These are phyloP conservation scores for Onychorhynchus coronatus DNA, from an alignment of 2,113 vertebrate genomes.

Conservation along the genomic window DNA sequence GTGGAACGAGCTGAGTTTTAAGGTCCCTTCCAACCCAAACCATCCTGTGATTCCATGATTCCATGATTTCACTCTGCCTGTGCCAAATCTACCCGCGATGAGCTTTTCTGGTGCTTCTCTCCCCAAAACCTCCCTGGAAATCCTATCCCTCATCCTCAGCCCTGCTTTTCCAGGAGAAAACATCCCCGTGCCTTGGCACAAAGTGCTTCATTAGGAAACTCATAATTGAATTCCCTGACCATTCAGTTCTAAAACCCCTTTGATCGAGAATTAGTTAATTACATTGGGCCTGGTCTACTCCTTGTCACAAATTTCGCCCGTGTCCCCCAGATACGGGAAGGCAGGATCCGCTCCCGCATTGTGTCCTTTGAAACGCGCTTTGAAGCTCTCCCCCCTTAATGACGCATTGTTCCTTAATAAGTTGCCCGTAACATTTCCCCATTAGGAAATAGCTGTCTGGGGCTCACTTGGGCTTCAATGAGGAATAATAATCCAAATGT, in stretches of 20 bases:
- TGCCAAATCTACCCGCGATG: accelerated
- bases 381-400: slow-evolving; percentile 68
- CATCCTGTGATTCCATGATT: neutral
- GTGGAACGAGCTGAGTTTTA: no score
- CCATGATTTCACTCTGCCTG: accelerated
- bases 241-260: slow-evolving; percentile 65
- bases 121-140: neutral
- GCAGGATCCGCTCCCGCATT: slow-evolving; percentile 2
- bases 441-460: slow-evolving; percentile 58
- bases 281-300: slow-evolving; percentile 45
- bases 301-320: slow-evolving; percentile 54
- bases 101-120: neutral
- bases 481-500: slow-evolving; percentile 57
- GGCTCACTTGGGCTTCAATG: slow-evolving; percentile 16
- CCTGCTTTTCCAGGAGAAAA: neutral
- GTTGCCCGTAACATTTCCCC: slow-evolving; percentile 52
- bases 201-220: slow-evolving; percentile 54
- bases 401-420: slow-evolving; percentile 65
- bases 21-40: neutral
- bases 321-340: slow-evolving; percentile 53
- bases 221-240: slow-evolving; percentile 70
- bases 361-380: slow-evolving; percentile 65
- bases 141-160: neutral
- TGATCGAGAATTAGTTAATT: slow-evolving; percentile 72
- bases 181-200: slow-evolving; percentile 22